Percentiles rank a stretch among this genome's conserved stretches.
phyloP scores from a whole-genome alignment of 2,797 vertebrate species.

The Coregonus sp. region DNA sequence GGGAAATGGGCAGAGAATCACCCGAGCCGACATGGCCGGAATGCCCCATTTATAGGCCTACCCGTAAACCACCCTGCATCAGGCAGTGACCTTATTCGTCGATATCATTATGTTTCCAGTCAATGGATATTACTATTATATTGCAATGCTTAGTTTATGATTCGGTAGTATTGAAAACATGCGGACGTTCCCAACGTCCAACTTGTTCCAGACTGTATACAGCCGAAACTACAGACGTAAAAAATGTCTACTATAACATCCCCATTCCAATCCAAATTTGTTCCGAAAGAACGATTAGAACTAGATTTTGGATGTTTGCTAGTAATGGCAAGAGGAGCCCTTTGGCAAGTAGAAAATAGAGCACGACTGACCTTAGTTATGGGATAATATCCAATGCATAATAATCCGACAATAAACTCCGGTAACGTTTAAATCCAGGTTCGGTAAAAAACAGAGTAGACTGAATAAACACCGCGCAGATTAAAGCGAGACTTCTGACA shows the following conservation, averaged over 20 bases:
- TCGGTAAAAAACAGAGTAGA: conserved; percentile 9
- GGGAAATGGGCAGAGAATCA: conserved; percentile 32
- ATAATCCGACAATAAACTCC: conserved; percentile 70
- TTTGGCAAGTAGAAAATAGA: conserved; percentile 13
- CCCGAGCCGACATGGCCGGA: conserved; percentile 42
- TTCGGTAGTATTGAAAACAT: conserved; percentile 7
- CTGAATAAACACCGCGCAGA: conserved; percentile 21
- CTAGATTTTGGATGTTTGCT: neutral
- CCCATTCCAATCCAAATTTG: neutral
- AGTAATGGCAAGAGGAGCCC: neutral
- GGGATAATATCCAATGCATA: conserved; percentile 64
- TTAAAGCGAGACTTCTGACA: conserved; percentile 22
- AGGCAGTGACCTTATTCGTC: neutral
- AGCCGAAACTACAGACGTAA: conserved; percentile 17
- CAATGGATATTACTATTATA: neutral
- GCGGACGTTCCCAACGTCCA: conserved; percentile 42
- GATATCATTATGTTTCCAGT: conserved; percentile 9
- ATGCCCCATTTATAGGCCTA: conserved; percentile 15
- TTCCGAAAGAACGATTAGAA: neutral
- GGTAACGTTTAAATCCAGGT: conserved; percentile 52
- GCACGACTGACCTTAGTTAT: conserved; percentile 72
- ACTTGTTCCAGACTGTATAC: conserved; percentile 30
- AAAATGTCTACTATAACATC: neutral
- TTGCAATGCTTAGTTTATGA: conserved; percentile 13
- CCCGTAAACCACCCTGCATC: neutral